Base-by-base conservation (phyloP, 2,888 invertebrate species). In the Pterostichus madidus region DNA sequence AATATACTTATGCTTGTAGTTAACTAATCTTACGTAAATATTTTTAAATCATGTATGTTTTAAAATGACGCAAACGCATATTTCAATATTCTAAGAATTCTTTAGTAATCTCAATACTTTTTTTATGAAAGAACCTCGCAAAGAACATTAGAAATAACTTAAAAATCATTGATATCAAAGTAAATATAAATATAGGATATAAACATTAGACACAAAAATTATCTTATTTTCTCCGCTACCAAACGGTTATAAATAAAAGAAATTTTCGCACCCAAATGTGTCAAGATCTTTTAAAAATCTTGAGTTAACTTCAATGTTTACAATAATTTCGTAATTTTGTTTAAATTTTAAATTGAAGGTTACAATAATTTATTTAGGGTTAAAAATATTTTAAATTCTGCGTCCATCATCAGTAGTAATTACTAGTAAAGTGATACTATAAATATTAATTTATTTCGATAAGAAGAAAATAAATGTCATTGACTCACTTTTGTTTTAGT, bases 401-500 rank as follows among this genome's bases (percentile, higher is more conserved):
- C n/a, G 10, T 13, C 35, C 31, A 59, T 59, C 64, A 35, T 64
- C 64, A 6, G n/a, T 7, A 32, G 13, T 7, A 64, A 64, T 32
- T 64, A n/a, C 35, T 6, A 5, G 35, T n/a, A 13, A 71, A 44
- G 68, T 44, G 68, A 3, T 44, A 44, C 11, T 71, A 71, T 71
- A 71, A 71, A 71, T 71, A 71, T 71, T 71, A 44, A 71, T 71
- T 71, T 71, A 44, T 71, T 71, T 71, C 68, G 68, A 71, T 71
- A 44, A 71, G 39, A 64, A 24, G 24, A 24, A 24, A 13, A 44
- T 5, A 15, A 52, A 44, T 71, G 68, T 71, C 68, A 71, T 71
- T 71, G 68, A 71, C 68, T 71, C 44, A 71, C 68, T 71, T 71
- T 71, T 71, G 68, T 71, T 71, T 71, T 71, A 44, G 68, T 71